Conservation (phyloP, 2,888 invertebrate species). For the Adela reaumurella region DNA sequence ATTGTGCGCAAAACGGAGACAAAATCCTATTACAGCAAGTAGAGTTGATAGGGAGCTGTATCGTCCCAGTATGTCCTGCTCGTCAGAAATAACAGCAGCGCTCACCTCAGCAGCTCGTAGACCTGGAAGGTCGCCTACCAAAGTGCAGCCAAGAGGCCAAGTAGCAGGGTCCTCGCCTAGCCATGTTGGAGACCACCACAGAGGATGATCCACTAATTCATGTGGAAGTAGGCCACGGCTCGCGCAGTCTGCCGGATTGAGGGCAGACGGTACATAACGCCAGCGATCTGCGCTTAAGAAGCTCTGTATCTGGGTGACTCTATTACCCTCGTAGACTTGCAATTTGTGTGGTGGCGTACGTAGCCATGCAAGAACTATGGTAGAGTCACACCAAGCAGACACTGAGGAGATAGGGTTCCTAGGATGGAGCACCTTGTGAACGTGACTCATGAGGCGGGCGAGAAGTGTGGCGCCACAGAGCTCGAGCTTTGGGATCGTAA, state of each 20-base stretch:
- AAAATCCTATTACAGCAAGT: too few species aligned
- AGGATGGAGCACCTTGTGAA: neutral
- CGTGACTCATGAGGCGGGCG: conserved; percentile 3
- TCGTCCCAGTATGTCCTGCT: too few species aligned
- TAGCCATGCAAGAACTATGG: conserved; percentile 9
- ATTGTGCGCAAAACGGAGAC: too few species aligned
- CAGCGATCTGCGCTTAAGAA: conserved; percentile 4
- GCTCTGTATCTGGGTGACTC: conserved; percentile 3
- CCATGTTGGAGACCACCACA: neutral
- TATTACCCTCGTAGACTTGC: conserved; percentile 9
- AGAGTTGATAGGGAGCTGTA: too few species aligned
- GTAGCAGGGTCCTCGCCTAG: neutral
- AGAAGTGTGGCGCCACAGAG: conserved; percentile 8
- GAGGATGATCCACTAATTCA: neutral
- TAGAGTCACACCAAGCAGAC: conserved; percentile 9
- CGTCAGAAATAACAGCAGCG: too few species aligned
- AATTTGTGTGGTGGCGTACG: conserved; percentile 1
- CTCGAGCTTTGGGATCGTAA: conserved; percentile 9
- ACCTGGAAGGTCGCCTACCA: too few species aligned
- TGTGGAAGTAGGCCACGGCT: conserved; percentile 3
- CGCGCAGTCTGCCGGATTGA: conserved; percentile 5
- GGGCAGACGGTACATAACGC: conserved; percentile 1
- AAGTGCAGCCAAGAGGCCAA: too few species aligned
- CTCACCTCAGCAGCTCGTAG: too few species aligned
- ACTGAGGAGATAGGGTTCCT: neutral